Conservation (phyloP, 1,140 invertebrate species). For the Hermatobates lingyangjiaoensis region DNA sequence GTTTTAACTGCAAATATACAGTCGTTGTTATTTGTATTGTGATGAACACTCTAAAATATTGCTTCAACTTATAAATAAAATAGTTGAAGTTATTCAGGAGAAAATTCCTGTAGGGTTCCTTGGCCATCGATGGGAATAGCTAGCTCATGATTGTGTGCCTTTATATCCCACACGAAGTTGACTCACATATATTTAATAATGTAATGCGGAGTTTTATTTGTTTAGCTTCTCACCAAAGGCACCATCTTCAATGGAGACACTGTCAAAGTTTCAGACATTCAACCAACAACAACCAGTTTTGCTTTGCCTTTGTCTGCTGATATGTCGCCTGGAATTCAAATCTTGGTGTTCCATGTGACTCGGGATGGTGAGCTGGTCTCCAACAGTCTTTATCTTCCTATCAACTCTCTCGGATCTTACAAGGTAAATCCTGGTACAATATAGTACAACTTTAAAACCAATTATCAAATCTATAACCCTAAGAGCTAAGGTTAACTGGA, state of each 20-base stretch:
- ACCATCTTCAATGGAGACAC: slow-evolving; percentile 24
- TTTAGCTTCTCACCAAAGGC: slow-evolving; percentile 28
- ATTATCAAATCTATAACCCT: no score
- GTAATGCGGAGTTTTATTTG: slow-evolving; percentile 2
- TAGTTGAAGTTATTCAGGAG: background rate
- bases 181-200: no score
- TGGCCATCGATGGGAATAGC: no score
- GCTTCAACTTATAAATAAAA: slow-evolving; percentile 1
- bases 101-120: slow-evolving; percentile 4
- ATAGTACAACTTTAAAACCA: background rate
- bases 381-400: slow-evolving; percentile 35
- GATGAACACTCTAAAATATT: no score
- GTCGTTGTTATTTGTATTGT: no score
- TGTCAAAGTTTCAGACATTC: slow-evolving; percentile 18
- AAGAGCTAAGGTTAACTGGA: no score
- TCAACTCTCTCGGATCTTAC: slow-evolving; percentile 29
- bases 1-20: no score
- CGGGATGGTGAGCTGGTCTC: slow-evolving; percentile 29
- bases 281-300: slow-evolving; percentile 24
- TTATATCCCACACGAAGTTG: no score
- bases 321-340: slow-evolving; percentile 37
- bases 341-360: slow-evolving; percentile 33
- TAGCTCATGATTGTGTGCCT: no score
- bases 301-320: slow-evolving; percentile 26
- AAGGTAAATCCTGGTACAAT: slow-evolving; percentile 22